Conservation (phyloP, 1,140 invertebrate genomes). For the Aethina tumida region DNA sequence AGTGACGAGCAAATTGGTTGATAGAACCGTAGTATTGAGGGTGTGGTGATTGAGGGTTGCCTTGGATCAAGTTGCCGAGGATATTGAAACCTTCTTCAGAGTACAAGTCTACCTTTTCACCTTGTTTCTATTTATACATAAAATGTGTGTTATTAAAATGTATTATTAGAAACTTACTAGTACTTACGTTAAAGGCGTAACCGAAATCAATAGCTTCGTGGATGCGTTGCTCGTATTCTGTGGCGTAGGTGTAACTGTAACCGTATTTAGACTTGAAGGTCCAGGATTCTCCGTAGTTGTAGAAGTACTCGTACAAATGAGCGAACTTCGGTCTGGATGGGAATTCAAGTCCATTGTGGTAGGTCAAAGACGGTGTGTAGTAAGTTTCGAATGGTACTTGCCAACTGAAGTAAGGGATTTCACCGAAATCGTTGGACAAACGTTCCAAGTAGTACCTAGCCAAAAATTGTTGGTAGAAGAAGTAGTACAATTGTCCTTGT, state of each 20-base stretch:
- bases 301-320: slow-evolving; percentile 31
- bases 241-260: slow-evolving; percentile 16
- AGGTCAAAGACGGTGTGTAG: slow-evolving; percentile 51
- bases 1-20: slow-evolving; percentile 35
- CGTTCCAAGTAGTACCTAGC: slow-evolving; percentile 58
- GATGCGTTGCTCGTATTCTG: slow-evolving; percentile 36
- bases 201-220: slow-evolving; percentile 40
- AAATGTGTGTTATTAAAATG: neutral
- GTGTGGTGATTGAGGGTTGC: slow-evolving; percentile 41
- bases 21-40: slow-evolving; percentile 44
- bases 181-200: slow-evolving; percentile 27
- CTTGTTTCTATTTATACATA: slow-evolving; percentile 9
- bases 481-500: slow-evolving; percentile 50
- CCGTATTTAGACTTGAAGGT: slow-evolving; percentile 21
- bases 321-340: slow-evolving; percentile 45
- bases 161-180: neutral
- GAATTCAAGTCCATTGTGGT: slow-evolving; percentile 54
- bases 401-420: slow-evolving; percentile 47
- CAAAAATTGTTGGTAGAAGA: slow-evolving; percentile 47
- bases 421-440: slow-evolving; percentile 48
- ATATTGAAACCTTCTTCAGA: slow-evolving; percentile 34
- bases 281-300: slow-evolving; percentile 31
- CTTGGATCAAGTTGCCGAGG: slow-evolving; percentile 42
- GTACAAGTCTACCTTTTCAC: slow-evolving; percentile 30
- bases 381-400: slow-evolving; percentile 45